Evolutionary conservation across 1,140 invertebrate species (phyloP).

Genomic region (Drosophila kepulauana): DNA sequence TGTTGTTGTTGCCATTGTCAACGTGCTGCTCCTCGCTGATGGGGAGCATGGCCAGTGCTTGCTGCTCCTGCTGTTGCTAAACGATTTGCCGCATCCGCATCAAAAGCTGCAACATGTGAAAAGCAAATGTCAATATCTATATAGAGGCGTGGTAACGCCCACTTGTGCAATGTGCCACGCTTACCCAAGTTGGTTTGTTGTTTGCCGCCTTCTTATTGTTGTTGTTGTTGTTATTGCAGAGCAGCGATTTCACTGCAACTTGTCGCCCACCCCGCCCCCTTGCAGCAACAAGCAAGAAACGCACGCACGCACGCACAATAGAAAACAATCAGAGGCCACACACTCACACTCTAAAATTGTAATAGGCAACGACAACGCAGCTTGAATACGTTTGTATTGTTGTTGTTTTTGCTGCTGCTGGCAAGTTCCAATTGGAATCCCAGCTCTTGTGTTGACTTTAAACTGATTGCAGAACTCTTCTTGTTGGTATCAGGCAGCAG

Average conservation of each 20-base stretch:
- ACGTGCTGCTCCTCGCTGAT: constrained; percentile 72
- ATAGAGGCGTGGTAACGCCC: constrained; percentile 4
- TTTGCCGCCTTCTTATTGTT: background rate
- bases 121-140: too few species aligned
- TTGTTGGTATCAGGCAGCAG: constrained; percentile 18
- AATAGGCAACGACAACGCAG: constrained; percentile 22
- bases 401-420: constrained; percentile 1
- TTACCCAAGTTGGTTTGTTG: too few species aligned
- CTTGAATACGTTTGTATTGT: constrained; percentile 10
- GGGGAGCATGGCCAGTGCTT: constrained; percentile 62
- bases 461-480: constrained; percentile 22
- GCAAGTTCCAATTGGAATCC: constrained; percentile 18
- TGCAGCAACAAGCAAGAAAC: constrained; percentile 12
- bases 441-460: constrained; percentile 26
- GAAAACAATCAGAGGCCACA: constrained; percentile 49
- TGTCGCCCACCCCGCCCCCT: constrained; percentile 39
- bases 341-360: constrained; percentile 12
- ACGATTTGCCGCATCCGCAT: constrained; percentile 50
- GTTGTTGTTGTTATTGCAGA: constrained; percentile 12
- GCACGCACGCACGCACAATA: constrained; percentile 52
- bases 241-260: constrained; percentile 30
- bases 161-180: too few species aligned
- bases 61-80: constrained; percentile 31
- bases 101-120: constrained; percentile 45
- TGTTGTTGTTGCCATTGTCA: constrained; percentile 23